These are phyloP conservation scores for Notothenia rossii DNA, from an alignment of 2,113 vertebrate genomes.

Conservation along the genomic window DNA sequence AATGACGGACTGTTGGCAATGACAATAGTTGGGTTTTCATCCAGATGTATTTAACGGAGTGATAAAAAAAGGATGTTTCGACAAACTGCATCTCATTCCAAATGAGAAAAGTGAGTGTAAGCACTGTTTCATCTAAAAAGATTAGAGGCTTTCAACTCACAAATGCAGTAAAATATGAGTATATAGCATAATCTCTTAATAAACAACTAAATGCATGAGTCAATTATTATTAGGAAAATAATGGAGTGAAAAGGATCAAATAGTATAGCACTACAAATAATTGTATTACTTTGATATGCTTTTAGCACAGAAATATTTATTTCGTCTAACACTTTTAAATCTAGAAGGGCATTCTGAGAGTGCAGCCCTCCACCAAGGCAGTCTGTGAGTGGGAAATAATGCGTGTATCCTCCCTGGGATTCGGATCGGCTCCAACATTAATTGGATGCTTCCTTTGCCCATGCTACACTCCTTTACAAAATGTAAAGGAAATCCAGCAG, in stretches of 20 bases:
- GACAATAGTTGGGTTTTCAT: slow-evolving; percentile 1
- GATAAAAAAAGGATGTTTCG: slow-evolving; percentile 3
- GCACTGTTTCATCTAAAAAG: neutral
- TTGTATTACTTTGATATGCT: neutral
- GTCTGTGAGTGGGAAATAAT: too few species aligned
- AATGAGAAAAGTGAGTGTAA: neutral
- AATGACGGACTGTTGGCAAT: neutral
- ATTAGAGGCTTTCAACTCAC: neutral
- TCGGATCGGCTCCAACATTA: too few species aligned
- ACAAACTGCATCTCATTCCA: neutral
- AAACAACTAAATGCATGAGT: neutral
- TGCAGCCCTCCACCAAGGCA: too few species aligned
- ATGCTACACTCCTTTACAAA: too few species aligned
- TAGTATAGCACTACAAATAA: neutral
- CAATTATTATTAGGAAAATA: neutral
- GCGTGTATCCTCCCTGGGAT: too few species aligned
- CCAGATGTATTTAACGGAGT: neutral
- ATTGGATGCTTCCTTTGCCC: too few species aligned
- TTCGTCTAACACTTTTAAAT: too few species aligned
- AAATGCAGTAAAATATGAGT: neutral
- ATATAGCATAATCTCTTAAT: too few species aligned
- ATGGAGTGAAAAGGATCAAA: neutral
- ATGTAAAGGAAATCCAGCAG: too few species aligned
- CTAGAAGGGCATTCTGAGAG: too few species aligned
- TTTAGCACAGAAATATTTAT: neutral